These are phyloP conservation scores for Andricus quercusramuli DNA, from an alignment of 2,888 invertebrate genomes.

Conservation along the genomic window DNA sequence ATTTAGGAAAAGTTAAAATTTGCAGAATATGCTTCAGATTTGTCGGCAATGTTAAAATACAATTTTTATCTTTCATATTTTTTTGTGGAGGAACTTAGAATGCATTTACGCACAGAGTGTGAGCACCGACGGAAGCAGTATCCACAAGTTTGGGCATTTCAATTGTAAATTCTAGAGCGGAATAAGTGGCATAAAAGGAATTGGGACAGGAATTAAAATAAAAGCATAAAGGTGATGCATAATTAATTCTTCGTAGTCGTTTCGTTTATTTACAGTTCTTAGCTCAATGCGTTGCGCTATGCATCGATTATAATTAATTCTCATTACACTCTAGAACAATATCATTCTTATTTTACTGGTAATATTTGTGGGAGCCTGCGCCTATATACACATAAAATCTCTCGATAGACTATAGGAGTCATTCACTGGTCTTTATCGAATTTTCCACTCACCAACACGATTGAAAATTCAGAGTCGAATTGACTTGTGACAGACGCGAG, in stretches of 20 bases:
- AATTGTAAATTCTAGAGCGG: background rate
- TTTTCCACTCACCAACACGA: background rate
- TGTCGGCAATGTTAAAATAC: no score
- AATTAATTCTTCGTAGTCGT: constrained; percentile 20
- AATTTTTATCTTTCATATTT: no score
- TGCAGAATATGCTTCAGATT: no score
- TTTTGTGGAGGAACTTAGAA: no score
- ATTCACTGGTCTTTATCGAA: constrained; percentile 10
- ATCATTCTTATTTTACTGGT: constrained; percentile 37
- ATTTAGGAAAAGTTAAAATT: no score
- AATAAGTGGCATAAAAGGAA: background rate
- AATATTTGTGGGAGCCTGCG: constrained; percentile 32
- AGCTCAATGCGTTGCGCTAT: constrained; percentile 15
- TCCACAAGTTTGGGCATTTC: background rate
- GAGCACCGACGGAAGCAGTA: no score
- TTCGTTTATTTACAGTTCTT: constrained; percentile 36
- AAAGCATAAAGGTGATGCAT: background rate
- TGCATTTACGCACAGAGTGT: no score
- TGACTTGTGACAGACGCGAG: constrained; percentile 6
- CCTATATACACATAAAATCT: constrained; percentile 35
- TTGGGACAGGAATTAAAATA: background rate
- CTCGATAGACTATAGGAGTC: background rate
- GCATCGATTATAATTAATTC: constrained; percentile 33
- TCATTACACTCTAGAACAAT: constrained; percentile 30
- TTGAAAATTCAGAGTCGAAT: constrained; percentile 5